Conservation (phyloP, 2,888 invertebrate species). For the Thera britannica region DNA sequence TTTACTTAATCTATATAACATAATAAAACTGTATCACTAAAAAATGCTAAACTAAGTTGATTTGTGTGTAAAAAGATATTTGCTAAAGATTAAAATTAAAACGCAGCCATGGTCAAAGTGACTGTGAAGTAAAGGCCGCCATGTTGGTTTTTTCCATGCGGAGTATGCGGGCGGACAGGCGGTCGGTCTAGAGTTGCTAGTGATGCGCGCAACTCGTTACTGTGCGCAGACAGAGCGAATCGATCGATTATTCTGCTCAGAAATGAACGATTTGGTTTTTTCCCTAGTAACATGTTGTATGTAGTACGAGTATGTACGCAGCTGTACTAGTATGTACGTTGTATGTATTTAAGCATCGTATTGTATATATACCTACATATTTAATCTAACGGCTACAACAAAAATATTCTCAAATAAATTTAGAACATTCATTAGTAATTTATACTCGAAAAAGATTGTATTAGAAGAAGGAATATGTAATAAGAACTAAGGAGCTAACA, state of each 20-base stretch:
- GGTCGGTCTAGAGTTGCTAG: constrained; percentile 63
- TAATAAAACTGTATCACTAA: constrained; percentile 65
- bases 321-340: no score
- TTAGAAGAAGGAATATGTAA: no score
- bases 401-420: no score
- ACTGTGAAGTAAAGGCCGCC: constrained; percentile 79
- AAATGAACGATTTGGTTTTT: constrained; percentile 8
- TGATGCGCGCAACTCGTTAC: constrained; percentile 72
- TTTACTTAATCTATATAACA: constrained; percentile 65
- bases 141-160: constrained; percentile 78
- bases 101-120: constrained; percentile 72
- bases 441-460: no score
- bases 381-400: no score
- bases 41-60: constrained; percentile 59
- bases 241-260: constrained; percentile 56
- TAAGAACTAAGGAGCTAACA: no score
- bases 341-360: no score
- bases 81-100: constrained; percentile 66
- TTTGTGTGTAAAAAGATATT: constrained; percentile 56
- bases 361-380: no score
- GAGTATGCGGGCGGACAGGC: constrained; percentile 29
- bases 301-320: no score
- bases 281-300: background rate
- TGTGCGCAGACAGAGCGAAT: constrained; percentile 50
- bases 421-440: no score